A percentile compares a stretch with the other conserved stretches of the same genome.
Conservation (phyloP, 2,888 invertebrate genomes). For the Acanthosoma haemorrhoidale region DNA sequence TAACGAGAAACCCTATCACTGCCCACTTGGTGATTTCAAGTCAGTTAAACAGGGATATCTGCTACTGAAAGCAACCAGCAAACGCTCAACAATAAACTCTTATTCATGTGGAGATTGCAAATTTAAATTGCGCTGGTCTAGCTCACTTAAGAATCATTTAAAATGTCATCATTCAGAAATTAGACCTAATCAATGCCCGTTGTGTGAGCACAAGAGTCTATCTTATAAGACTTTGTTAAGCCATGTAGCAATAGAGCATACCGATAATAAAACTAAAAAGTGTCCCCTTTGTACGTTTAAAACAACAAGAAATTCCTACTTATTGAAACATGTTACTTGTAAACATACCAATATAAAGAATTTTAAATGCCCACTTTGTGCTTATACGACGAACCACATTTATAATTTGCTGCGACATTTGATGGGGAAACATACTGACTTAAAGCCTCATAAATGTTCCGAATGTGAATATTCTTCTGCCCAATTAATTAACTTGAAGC, state of each 20-base stretch:
- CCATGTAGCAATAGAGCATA: background rate
- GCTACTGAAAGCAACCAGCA: background rate
- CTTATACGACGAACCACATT: background rate
- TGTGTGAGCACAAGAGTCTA: background rate
- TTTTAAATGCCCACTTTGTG: background rate
- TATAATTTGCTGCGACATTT: background rate
- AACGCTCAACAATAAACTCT: background rate
- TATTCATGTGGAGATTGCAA: background rate
- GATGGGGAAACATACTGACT: background rate
- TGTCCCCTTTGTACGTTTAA: background rate
- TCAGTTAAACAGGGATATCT: background rate
- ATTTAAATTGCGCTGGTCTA: background rate
- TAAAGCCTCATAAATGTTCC: background rate
- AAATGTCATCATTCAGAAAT: background rate
- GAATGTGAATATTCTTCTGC: background rate
- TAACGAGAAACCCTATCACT: background rate
- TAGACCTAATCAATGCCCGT: background rate
- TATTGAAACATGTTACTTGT: background rate
- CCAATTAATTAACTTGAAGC: background rate
- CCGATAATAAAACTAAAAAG: background rate
- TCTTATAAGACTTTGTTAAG: background rate
- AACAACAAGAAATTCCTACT: background rate
- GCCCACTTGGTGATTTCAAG: background rate
- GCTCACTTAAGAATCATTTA: background rate
- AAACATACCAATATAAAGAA: background rate